These are phyloP conservation scores for Romanogobio albipinnatus DNA, from an alignment of 2,113 vertebrate species.

Conservation along the genomic window DNA sequence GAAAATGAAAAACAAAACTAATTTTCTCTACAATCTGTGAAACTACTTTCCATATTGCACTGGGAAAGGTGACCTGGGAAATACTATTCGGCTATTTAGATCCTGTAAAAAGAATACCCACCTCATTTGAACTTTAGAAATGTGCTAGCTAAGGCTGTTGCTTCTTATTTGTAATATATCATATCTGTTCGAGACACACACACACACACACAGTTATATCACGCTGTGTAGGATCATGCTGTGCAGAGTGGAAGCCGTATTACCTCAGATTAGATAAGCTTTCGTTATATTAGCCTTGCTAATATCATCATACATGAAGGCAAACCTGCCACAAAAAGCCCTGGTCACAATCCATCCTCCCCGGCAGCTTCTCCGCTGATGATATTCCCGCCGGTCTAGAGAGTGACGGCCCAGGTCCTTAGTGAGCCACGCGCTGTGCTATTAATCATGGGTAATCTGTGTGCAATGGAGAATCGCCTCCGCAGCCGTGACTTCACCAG, in stretches of 20 bases:
- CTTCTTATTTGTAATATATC: slow-evolving; percentile 7
- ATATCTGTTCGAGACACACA: background rate
- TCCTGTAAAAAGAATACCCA: background rate
- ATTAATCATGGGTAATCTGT: slow-evolving; percentile 68
- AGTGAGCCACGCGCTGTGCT: slow-evolving; percentile 51
- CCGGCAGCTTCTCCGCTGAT: slow-evolving; percentile 60
- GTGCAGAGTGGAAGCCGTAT: background rate
- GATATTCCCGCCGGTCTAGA: slow-evolving; percentile 52
- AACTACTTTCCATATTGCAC: background rate
- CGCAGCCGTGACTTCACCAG: background rate
- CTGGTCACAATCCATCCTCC: slow-evolving; percentile 32
- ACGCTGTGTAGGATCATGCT: background rate
- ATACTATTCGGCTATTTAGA: background rate
- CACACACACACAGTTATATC: background rate
- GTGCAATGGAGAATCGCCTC: background rate
- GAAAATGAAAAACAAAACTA: background rate
- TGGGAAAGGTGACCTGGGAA: background rate
- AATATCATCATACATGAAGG: slow-evolving; percentile 11
- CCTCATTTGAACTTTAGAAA: background rate
- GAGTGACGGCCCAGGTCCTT: slow-evolving; percentile 63
- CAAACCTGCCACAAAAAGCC: background rate
- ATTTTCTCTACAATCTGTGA: background rate
- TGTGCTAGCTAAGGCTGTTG: background rate
- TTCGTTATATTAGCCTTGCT: background rate
- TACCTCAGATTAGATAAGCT: slow-evolving; percentile 35